These are phyloP conservation scores for Polypterus bichir DNA, from an alignment of 2,113 vertebrate genomes.

Conservation along the genomic window DNA sequence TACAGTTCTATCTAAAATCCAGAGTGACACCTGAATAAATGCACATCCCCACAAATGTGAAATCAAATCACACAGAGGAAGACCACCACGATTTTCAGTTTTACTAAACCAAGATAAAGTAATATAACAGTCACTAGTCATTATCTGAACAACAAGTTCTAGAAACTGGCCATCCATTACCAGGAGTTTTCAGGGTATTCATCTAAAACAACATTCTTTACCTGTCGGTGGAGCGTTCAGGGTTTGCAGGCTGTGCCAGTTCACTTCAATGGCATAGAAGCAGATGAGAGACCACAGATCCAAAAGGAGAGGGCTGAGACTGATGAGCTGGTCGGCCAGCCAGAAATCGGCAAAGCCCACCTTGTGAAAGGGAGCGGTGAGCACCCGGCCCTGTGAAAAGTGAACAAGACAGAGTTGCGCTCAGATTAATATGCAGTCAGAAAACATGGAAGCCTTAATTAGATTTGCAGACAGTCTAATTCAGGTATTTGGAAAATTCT, in stretches of 20 bases:
- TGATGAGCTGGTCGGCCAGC: constrained; percentile 37
- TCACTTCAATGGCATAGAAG: constrained; percentile 27
- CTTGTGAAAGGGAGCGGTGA: constrained; percentile 28
- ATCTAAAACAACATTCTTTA: background rate
- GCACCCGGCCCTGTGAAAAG: constrained; percentile 22
- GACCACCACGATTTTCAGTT: too few relatives aligned
- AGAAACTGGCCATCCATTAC: too few relatives aligned
- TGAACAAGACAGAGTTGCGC: background rate
- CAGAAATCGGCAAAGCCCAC: constrained; percentile 33
- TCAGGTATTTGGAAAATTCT: too few relatives aligned
- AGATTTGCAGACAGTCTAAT: too few relatives aligned
- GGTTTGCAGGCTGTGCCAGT: constrained; percentile 24
- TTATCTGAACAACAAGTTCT: background rate
- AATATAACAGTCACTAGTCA: background rate
- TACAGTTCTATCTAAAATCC: too few relatives aligned
- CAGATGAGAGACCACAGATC: constrained; percentile 30
- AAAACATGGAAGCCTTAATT: too few relatives aligned
- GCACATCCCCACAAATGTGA: too few relatives aligned
- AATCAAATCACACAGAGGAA: too few relatives aligned
- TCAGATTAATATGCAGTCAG: background rate
- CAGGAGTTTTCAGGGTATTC: too few relatives aligned
- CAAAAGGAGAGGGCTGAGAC: constrained; percentile 28
- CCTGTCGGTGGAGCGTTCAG: constrained; percentile 15
- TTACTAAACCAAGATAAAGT: too few relatives aligned
- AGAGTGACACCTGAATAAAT: too few relatives aligned